phyloP scores from a whole-genome alignment of 2,888 invertebrate genomes.

The Lepeophtheirus nordmannii region DNA sequence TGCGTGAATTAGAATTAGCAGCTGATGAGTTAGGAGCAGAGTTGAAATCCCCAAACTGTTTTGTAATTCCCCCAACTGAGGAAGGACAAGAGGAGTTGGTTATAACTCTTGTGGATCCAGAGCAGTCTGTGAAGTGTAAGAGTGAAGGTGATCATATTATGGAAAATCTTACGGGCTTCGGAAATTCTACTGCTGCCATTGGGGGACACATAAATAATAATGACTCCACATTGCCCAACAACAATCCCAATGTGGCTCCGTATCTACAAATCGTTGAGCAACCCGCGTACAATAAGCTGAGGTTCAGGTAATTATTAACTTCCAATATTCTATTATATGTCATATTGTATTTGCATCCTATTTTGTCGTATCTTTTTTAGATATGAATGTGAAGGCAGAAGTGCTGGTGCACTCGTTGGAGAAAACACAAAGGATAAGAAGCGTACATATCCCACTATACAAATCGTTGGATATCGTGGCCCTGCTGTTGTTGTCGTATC shows the following conservation, averaged over 20 bases:
- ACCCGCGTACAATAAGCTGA: background rate
- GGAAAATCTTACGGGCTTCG: background rate
- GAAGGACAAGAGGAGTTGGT: constrained; percentile 4
- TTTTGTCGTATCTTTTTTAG: background rate
- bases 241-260: too few species aligned
- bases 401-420: constrained; percentile 18
- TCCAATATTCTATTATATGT: background rate
- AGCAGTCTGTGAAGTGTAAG: background rate
- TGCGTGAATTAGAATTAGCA: background rate
- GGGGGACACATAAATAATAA: too few species aligned
- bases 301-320: background rate
- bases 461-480: constrained; percentile 18
- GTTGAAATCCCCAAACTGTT: background rate
- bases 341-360: background rate
- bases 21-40: background rate
- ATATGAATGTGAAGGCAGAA: constrained; percentile 20
- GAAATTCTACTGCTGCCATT: background rate
- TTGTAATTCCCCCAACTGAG: constrained; percentile 1
- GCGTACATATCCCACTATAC: constrained; percentile 14
- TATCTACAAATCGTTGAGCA: background rate
- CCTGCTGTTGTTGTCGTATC: constrained; percentile 18
- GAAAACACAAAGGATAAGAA: constrained; percentile 4
- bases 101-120: constrained; percentile 1
- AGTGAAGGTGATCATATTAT: background rate
- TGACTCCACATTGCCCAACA: too few species aligned